Base-by-base conservation (phyloP, 1,140 invertebrate species). In the Grapholita molesta region DNA sequence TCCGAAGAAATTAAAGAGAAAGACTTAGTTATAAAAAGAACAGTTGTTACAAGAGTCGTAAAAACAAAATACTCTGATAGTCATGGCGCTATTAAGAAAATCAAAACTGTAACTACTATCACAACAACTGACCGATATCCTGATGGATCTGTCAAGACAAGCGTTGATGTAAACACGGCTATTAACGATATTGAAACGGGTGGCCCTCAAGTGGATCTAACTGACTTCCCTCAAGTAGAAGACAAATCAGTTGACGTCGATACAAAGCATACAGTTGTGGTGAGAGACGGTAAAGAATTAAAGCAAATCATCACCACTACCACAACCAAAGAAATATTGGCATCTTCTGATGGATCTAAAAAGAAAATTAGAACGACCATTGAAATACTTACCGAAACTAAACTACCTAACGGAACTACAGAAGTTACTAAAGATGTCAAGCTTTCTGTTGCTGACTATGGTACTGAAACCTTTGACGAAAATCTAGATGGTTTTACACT, bases 351-450 rank as follows among this genome's bases (percentile, higher is more conserved):
- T 70, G 70, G 74, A 15, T 74, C 75, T 64, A 85, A 80, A 25
- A 89, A 86, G 72, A 92, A 91, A 77, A 69, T 91, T 3, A 91
- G 82, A 72, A 91, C 86, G 28, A 91, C 85, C 3, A 69, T 79
- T 30, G 90, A 91, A 82, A 87, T 81, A 5, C 74, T 85, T n/a
- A 90, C 85, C 32, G 85, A 91, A 76, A 89, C 85, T 55, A 84
- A 83, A 69, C 78, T 86, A 65, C 85, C 88, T 6, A 83, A 88
- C 73, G 90, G 91, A 32, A 77, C 77, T 24, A 84, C 78, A 15
- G 89, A 92, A 82, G 78, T 91, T 0, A 79, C 85, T 18, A 92
- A 88, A 77, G 91, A 92, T 74, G 74, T 92, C 4, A 90, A 88
- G 84, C 85, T 92, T 15, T 88, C 89, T 4, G 74, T 92, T 18